Conservation (phyloP, 2,888 invertebrate species). For the Drosophila parthenogenetica region DNA sequence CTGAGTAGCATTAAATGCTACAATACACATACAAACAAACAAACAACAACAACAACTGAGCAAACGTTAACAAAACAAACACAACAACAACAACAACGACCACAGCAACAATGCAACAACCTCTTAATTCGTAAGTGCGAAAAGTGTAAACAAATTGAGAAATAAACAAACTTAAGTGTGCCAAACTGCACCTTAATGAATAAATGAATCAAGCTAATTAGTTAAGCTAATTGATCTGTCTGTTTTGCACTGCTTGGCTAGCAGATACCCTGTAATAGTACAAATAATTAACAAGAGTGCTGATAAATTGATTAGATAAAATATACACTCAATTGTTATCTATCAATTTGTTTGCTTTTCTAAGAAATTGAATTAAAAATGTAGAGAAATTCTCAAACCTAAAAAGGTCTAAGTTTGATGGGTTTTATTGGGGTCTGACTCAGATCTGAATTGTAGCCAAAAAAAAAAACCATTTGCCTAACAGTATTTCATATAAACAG, state of each 20-base stretch:
- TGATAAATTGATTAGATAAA: too few species aligned
- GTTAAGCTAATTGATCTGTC: not conserved
- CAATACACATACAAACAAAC: not conserved
- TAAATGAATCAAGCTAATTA: not conserved
- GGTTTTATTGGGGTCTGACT: too few species aligned
- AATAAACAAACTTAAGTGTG: constrained; percentile 2
- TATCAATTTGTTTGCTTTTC: too few species aligned
- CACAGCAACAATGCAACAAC: constrained; percentile 47
- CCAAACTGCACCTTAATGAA: not conserved
- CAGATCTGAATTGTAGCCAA: too few species aligned
- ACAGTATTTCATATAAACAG: not conserved
- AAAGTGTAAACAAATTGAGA: constrained; percentile 12
- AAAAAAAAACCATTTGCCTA: not conserved
- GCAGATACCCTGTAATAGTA: not conserved
- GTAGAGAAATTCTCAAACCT: too few species aligned
- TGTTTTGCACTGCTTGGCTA: not conserved
- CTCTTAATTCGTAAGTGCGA: constrained; percentile 81
- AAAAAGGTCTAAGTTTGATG: too few species aligned
- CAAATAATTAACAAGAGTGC: too few species aligned
- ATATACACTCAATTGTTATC: too few species aligned
- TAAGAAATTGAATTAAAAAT: too few species aligned
- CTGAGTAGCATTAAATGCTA: not conserved
- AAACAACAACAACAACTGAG: not conserved
- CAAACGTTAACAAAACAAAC: constrained; percentile 13
- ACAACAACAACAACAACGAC: constrained; percentile 13